These are phyloP conservation scores for Mamestra configurata DNA, from an alignment of 1,140 invertebrate species.

Conservation along the genomic window DNA sequence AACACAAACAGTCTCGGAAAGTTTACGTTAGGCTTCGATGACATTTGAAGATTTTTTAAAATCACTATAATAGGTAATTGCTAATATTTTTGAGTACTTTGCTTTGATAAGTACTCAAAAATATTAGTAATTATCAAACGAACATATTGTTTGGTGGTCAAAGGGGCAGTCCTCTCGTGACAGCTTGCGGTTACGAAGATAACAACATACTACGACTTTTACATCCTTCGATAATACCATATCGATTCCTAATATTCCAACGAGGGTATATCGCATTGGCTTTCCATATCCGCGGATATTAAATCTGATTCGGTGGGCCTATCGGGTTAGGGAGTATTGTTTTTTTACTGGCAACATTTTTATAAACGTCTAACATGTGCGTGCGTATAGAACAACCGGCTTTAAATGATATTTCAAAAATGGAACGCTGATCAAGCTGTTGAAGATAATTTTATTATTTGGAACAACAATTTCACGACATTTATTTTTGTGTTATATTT, in stretches of 20 bases:
- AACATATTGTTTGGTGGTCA: neutral
- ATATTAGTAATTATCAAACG: neutral
- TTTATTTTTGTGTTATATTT: too few species aligned
- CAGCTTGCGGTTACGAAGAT: constrained; percentile 35
- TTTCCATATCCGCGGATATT: constrained; percentile 46
- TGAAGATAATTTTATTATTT: too few species aligned
- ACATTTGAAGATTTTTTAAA: too few species aligned
- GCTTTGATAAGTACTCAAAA: too few species aligned
- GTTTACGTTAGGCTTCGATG: too few species aligned
- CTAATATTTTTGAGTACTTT: too few species aligned
- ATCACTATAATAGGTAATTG: too few species aligned
- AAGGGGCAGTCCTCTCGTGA: neutral
- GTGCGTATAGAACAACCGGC: neutral
- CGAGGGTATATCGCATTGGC: constrained; percentile 32
- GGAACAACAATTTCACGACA: too few species aligned
- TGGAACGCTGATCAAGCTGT: neutral
- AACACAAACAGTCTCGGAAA: too few species aligned
- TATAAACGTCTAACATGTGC: constrained; percentile 12
- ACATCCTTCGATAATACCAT: constrained; percentile 30
- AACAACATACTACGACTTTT: constrained; percentile 42
- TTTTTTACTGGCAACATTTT: constrained; percentile 27
- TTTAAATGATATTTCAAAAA: constrained; percentile 36
- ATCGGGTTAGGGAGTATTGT: constrained; percentile 38
- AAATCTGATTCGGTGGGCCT: constrained; percentile 43
- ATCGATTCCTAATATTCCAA: constrained; percentile 47